Base-by-base conservation (phyloP, 2,113 vertebrate species). In the Hippocampus zosterae region DNA sequence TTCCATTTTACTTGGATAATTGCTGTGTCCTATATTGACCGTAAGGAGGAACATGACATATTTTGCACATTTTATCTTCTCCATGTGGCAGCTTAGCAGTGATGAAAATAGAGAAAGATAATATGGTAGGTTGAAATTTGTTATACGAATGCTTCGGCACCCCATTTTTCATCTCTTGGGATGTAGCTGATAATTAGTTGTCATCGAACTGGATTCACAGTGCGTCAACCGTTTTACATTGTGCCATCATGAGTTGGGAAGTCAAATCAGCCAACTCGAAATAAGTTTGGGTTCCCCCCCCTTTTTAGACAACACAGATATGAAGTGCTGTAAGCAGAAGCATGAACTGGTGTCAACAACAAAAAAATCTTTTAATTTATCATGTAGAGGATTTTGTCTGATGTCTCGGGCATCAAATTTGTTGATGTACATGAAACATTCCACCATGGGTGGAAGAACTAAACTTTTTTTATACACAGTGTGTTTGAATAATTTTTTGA, bases 31-130 rank as follows among this genome's bases (percentile, higher is more conserved):
- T 85, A 72, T 42, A 27, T 67, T 67, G 23, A 50, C 71, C 7
- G 16, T 7, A 79, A 90, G 89, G 72, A 76, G 81, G 69, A 82
- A 85, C 92, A 90, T 21, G 86, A 91, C 91, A 92, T 92, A 92
- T 96, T 98, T 98, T 98, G 96, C 96, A 97, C 96, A 97, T 93
- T 84, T 82, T 94, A 94, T 77, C 90, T 91, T 91, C 91, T 94
- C 92, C 92, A 92, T 63, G 87, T 93, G 95, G 96, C 97, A 98
- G 96, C 96, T 98, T 95, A 94, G 78, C 85, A 76, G 80, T 84
- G 75, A 71, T 74, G 55, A 79, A 71, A 70, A 62, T 73, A 56
- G 71, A 73, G 67, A 65, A 55, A 52, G 50, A 8, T 52, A 52
- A 52, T 52, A 37, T 5, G 5, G 33, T 37, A 55, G 56, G 69